These are phyloP conservation scores for Apamea epomidion DNA, from an alignment of 2,888 invertebrate species.

Conservation along the genomic window DNA sequence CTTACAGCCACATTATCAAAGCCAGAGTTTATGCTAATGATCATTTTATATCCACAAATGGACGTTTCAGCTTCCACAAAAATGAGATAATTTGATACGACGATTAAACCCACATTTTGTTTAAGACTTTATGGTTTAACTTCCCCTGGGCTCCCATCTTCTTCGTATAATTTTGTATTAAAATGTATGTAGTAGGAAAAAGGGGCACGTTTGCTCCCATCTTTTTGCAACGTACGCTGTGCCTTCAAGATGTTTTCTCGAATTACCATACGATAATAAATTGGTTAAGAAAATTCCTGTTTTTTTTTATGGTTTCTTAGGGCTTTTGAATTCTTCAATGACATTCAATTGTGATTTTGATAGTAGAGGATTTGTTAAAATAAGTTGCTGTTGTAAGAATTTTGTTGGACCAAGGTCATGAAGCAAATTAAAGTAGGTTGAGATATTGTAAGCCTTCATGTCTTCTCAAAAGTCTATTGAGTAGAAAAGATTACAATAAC, in stretches of 20 bases:
- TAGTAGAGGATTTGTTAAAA: not conserved
- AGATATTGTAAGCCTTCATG: not conserved
- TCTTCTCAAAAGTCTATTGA: not conserved
- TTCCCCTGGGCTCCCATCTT: slow-evolving; percentile 71
- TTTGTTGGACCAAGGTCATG: not conserved
- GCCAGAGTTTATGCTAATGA: slow-evolving; percentile 65
- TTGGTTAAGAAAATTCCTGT: slow-evolving; percentile 62
- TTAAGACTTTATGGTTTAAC: slow-evolving; percentile 79
- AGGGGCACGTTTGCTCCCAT: slow-evolving; percentile 60
- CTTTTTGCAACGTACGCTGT: slow-evolving; percentile 61
- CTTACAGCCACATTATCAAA: slow-evolving; percentile 50
- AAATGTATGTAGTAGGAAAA: slow-evolving; percentile 68
- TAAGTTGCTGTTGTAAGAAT: not conserved
- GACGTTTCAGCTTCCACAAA: slow-evolving; percentile 68
- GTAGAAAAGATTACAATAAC: not conserved
- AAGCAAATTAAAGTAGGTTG: not conserved
- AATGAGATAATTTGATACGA: slow-evolving; percentile 83
- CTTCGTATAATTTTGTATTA: slow-evolving; percentile 79
- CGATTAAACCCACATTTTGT: slow-evolving; percentile 80
- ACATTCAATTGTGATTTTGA: not conserved
- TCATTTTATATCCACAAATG: slow-evolving; percentile 75
- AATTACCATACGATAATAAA: slow-evolving; percentile 69
- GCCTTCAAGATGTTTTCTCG: slow-evolving; percentile 63
- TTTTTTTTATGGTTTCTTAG: slow-evolving; percentile 21
- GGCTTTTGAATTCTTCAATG: not conserved